phyloP scores from a whole-genome alignment of 2,113 vertebrate genomes.

The Thomomys bottae region DNA sequence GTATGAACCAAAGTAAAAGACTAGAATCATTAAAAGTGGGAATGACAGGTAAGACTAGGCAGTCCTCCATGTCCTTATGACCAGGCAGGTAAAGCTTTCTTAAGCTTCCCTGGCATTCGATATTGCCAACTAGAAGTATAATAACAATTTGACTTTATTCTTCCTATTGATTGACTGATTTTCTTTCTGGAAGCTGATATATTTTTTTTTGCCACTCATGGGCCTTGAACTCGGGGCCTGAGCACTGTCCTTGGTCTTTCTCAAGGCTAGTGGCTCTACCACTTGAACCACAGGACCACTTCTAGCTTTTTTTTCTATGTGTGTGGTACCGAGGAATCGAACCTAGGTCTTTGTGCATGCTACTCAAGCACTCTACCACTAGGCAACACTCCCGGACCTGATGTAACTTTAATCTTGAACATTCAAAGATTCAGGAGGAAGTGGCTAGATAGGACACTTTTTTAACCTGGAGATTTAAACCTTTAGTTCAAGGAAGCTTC shows the following conservation, averaged over 20 bases:
- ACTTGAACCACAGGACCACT: no score
- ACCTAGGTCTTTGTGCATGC: no score
- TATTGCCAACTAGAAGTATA: not conserved
- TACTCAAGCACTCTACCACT: no score
- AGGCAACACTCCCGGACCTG: no score
- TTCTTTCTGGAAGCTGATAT: not conserved
- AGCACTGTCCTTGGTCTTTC: no score
- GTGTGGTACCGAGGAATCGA: no score
- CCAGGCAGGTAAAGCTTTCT: not conserved
- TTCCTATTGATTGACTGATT: not conserved
- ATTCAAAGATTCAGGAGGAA: not conserved
- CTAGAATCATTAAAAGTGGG: not conserved
- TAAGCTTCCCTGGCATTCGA: not conserved
- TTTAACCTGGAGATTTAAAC: conserved; percentile 13
- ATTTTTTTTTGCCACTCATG: no score
- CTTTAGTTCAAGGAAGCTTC: not conserved
- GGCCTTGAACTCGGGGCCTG: no score
- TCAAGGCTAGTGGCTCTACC: no score
- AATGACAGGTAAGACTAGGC: no score
- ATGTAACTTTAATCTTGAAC: not conserved
- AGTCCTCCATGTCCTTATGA: not conserved
- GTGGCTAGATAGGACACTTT: not conserved
- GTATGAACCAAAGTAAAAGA: not conserved
- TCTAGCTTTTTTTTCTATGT: no score
- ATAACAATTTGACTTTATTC: not conserved